Base-by-base conservation (phyloP, 2,113 vertebrate species). In the Phaetusa simplex region DNA sequence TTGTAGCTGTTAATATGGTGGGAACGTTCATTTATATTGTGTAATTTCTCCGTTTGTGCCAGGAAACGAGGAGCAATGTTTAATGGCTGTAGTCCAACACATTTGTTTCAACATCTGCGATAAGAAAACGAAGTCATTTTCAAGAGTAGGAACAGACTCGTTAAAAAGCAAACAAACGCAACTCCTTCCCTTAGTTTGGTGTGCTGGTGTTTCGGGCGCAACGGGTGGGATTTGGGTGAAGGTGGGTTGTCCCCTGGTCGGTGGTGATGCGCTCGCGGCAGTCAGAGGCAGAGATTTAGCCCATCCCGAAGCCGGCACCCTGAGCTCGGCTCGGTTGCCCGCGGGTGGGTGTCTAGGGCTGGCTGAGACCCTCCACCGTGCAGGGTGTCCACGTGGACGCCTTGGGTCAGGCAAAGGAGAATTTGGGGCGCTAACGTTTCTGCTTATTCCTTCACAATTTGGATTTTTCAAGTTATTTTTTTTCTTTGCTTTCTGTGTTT, bases 361-460 rank as follows among this genome's bases (percentile, higher is more conserved):
- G 11, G 20, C 24, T 15, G n/a, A 36, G 49, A 8, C 27, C 14
- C 32, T 47, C 76, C 3, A 10, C 12, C 11, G 4, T 0, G 2
- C 3, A 1, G 15, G 9, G 6, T 26, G 20, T 12, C 53, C 6
- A 0, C 3, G 11, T 6, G n/a, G 62, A 17, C n/a, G 5, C 19
- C 49, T 49, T 16, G 1, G 1, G 5, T 62, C 36, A 22, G 24
- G 17, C 10, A 34, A 47, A 71, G 40, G n/a, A 61, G 65, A 32
- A 38, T 34, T 20, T 13, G 11, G 9, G 11, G 30, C 9, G 1
- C 14, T n/a, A 4, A 29, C 12, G 32, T 67, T 43, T 43, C 11
- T 43, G 4, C 29, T 6, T 23, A 4, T 6, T 66, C 58, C 65
- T 38, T 61, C 19, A 22, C 15, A 10, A 3, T 24, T 61, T 11